Conservation (phyloP, 2,113 vertebrate genomes). For the Spheniscus mendiculus region DNA sequence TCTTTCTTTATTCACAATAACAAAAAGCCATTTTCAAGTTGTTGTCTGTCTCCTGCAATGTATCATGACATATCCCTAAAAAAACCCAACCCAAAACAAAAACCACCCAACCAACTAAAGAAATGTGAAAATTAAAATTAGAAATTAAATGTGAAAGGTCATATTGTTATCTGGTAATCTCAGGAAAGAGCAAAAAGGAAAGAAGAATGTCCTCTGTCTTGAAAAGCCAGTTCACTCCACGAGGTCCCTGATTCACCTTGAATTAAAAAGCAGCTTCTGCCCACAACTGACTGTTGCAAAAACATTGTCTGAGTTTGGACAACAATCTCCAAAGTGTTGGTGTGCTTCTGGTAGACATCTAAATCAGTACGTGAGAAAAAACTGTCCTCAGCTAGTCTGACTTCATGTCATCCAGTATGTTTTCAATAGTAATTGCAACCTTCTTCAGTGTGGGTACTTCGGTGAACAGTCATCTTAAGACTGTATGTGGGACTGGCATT, state of each 20-base stretch:
- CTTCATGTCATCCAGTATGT: background rate
- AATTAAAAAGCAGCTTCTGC: background rate
- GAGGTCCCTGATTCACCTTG: background rate
- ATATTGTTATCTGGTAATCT: background rate
- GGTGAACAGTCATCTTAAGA: background rate
- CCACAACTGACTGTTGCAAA: background rate
- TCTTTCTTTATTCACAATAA: background rate
- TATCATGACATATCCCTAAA: background rate
- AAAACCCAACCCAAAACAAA: rapidly evolving
- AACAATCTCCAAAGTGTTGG: background rate
- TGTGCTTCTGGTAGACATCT: background rate
- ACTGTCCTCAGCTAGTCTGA: background rate
- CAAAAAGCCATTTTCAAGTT: background rate
- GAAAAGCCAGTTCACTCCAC: background rate
- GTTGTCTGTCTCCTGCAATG: background rate
- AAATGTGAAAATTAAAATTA: background rate
- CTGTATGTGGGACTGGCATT: background rate
- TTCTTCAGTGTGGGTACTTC: background rate
- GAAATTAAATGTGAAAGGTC: background rate
- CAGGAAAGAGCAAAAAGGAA: background rate
- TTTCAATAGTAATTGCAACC: background rate
- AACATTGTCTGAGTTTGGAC: rapidly evolving
- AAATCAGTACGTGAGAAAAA: background rate
- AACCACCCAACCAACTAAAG: rapidly evolving
- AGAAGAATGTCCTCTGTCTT: background rate